Conservation (phyloP, 2,113 vertebrate genomes). For the Lophotis ruficrista region DNA sequence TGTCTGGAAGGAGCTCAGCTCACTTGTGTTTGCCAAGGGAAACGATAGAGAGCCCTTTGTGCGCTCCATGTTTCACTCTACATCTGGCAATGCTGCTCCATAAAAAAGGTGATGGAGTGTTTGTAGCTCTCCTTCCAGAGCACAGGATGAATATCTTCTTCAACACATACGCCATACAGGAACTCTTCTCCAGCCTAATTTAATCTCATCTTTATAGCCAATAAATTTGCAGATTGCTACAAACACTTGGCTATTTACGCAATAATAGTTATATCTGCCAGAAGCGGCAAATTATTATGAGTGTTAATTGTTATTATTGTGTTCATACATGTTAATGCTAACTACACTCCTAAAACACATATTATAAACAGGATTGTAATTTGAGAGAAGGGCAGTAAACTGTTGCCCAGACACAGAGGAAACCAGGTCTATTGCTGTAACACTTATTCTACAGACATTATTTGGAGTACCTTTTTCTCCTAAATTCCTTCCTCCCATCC, state of each 20-base stretch:
- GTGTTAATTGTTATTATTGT: neutral
- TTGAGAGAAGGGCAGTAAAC: conserved; percentile 24
- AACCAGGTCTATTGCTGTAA: neutral
- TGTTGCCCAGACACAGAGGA: neutral
- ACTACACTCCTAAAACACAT: neutral
- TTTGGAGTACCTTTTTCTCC: neutral
- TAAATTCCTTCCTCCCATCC: neutral
- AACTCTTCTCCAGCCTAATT: conserved; percentile 3
- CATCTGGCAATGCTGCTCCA: conserved; percentile 38
- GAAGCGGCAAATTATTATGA: neutral
- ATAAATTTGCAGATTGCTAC: conserved; percentile 31
- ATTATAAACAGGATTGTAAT: neutral
- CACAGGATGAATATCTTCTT: neutral
- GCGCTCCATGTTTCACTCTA: neutral
- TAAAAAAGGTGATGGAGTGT: conserved; percentile 48
- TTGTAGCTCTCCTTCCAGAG: conserved; percentile 34
- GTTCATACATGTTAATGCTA: conserved; percentile 42
- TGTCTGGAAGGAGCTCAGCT: neutral
- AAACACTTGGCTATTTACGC: neutral
- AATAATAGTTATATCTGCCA: neutral
- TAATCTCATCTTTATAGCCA: conserved; percentile 1
- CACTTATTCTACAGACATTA: neutral
- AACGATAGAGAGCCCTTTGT: neutral
- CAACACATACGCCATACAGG: neutral
- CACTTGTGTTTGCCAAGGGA: neutral